A percentile compares a stretch with the other conserved stretches of the same genome.
These are phyloP conservation scores for Diadophis punctatus DNA, from an alignment of 2,113 vertebrate genomes.

Conservation along the genomic window DNA sequence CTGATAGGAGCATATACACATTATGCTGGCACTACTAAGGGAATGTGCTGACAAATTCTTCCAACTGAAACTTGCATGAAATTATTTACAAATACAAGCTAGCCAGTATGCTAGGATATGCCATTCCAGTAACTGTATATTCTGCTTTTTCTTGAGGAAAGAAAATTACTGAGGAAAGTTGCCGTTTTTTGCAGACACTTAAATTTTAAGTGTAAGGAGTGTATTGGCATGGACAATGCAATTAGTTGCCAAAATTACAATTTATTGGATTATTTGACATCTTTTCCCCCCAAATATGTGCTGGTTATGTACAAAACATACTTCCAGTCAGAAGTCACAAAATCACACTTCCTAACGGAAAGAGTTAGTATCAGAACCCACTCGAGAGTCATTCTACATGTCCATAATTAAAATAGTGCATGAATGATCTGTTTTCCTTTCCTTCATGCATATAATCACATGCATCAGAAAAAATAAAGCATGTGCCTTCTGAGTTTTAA, in stretches of 20 bases:
- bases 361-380: background rate
- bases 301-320: background rate
- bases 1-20: constrained; percentile 6
- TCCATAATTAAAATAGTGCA: background rate
- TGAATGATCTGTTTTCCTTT: background rate
- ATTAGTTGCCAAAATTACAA: background rate
- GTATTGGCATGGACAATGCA: background rate
- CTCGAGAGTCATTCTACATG: background rate
- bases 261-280: background rate
- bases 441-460: background rate
- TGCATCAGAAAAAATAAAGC: background rate
- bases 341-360: background rate
- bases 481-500: background rate
- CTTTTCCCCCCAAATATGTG: background rate
- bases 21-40: constrained; percentile 35
- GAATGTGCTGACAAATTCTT: constrained; percentile 21
- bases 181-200: background rate
- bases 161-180: background rate
- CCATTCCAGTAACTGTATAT: background rate
- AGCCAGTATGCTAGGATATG: background rate
- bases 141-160: background rate
- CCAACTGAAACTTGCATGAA: constrained; percentile 33
- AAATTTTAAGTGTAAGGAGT: background rate
- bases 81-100: constrained; percentile 27
- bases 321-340: background rate